Base-by-base conservation (phyloP, 2,113 vertebrate species). In the Pelecanoides urinatrix region DNA sequence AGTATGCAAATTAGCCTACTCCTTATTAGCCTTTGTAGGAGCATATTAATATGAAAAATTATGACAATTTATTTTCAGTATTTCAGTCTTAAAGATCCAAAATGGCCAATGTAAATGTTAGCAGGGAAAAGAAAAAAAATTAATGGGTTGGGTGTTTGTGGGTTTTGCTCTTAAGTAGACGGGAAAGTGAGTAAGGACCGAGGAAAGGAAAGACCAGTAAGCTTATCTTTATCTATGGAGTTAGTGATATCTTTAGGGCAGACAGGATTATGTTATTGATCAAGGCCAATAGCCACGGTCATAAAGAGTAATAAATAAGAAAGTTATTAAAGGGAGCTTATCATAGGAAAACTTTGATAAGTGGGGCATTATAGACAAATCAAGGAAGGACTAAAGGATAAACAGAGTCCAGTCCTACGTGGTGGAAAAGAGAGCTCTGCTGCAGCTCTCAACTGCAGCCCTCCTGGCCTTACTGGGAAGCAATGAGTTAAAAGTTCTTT, bases 401-500 rank as follows among this genome's bases (percentile, higher is more conserved):
- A 78, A 84, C 29, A 47, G 15, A 63, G 34, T 65, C 72, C 40
- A 55, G 58, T 38, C 22, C 12, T 18, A 4, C 27, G 52, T 25
- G 27, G n/a, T 52, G 36, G 53, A 76, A 86, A 82, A 90, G 50
- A 88, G 45, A 61, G 26, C 23, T 82, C 29, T 26, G 18, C 47
- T 83, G 30, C 25, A 73, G 34, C 56, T 82, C 56, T 36, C 32
- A 81, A n/a, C 32, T 4, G 16, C 32, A 90, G 36, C 30, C 52
- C 36, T 38, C 44, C n/a, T 61, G 25, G 23, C 76, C 65, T 80
- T 84, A 49, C 68, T 70, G 59, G 73, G 86, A 96, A 92, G 65
- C 22, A 10, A 3, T 52, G 88, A 80, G 96, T 96, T 95, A 97
- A 97, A 95, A 88, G 53, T 77, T 92, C 84, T 96, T 92, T 86